These are phyloP conservation scores for Loris lydekkerianus DNA, from an alignment of 2,797 vertebrate genomes.

Conservation along the genomic window DNA sequence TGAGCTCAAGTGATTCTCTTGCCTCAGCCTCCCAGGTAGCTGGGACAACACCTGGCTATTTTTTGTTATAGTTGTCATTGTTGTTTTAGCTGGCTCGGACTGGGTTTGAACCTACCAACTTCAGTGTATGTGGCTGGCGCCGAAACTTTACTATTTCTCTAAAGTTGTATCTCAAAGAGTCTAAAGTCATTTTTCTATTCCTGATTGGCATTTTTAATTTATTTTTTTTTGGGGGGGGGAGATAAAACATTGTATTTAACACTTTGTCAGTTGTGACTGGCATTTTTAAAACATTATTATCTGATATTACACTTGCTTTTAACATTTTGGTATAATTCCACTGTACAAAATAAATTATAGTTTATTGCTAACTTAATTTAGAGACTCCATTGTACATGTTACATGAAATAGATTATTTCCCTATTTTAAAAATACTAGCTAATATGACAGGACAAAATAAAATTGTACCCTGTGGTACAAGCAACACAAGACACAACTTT, in stretches of 20 bases:
- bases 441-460: slow-evolving; percentile 1
- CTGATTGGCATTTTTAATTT: background rate
- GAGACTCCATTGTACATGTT: background rate
- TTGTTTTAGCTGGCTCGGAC: too few species aligned
- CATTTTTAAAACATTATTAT: background rate
- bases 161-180: background rate
- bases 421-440: background rate
- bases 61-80: too few species aligned
- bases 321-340: slow-evolving; percentile 17
- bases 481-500: background rate
- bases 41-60: too few species aligned
- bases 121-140: too few species aligned
- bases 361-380: slow-evolving; percentile 2
- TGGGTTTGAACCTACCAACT: too few species aligned
- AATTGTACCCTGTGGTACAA: background rate
- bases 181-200: slow-evolving; percentile 8
- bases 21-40: too few species aligned
- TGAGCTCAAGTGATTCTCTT: too few species aligned
- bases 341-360: background rate
- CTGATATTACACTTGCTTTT: background rate
- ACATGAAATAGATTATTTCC: background rate
- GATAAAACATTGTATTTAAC: too few species aligned
- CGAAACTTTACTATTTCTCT: background rate
- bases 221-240: too few species aligned
- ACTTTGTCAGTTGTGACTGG: background rate